Evolutionary conservation across 2,888 invertebrate genomes (phyloP).

Genomic region (Melikaiella ostensackeni): DNA sequence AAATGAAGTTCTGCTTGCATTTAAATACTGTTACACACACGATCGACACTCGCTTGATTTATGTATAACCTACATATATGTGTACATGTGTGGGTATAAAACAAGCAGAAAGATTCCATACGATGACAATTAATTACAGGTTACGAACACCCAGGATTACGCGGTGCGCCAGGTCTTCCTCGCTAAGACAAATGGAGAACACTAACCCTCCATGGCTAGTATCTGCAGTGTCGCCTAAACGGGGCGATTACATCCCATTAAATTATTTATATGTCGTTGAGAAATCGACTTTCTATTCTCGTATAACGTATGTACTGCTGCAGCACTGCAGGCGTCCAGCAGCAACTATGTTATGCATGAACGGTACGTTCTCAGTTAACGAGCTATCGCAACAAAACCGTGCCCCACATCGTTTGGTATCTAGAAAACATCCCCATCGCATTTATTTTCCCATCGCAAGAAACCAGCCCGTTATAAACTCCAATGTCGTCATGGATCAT

Average conservation of each 20-base stretch:
- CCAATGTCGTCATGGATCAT: constrained; percentile 1
- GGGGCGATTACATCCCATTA: constrained; percentile 56
- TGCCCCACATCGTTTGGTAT: constrained; percentile 46
- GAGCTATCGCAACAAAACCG: constrained; percentile 67
- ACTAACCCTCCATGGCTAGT: constrained; percentile 25
- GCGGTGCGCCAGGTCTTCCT: constrained; percentile 14
- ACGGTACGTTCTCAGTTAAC: constrained; percentile 64
- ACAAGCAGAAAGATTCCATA: constrained; percentile 8
- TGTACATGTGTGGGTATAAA: not conserved
- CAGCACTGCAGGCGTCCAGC: constrained; percentile 39
- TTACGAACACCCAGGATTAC: constrained; percentile 13
- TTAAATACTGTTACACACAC: not conserved
- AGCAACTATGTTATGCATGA: constrained; percentile 64
- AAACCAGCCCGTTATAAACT: constrained; percentile 9
- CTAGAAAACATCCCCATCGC: constrained; percentile 25
- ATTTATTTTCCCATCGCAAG: constrained; percentile 33
- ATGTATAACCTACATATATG: not conserved
- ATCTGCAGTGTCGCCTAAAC: constrained; percentile 46
- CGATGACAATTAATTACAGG: constrained; percentile 37
- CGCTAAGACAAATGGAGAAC: constrained; percentile 41
- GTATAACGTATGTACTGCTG: constrained; percentile 38
- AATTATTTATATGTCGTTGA: constrained; percentile 59
- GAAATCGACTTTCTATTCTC: constrained; percentile 68
- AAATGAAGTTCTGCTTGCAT: not conserved
- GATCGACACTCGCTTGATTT: constrained; percentile 1